Percentiles rank a stretch among this genome's conserved stretches.
Evolutionary conservation across 1,140 invertebrate genomes (phyloP).

Genomic region (Tetragonula clypearis): DNA sequence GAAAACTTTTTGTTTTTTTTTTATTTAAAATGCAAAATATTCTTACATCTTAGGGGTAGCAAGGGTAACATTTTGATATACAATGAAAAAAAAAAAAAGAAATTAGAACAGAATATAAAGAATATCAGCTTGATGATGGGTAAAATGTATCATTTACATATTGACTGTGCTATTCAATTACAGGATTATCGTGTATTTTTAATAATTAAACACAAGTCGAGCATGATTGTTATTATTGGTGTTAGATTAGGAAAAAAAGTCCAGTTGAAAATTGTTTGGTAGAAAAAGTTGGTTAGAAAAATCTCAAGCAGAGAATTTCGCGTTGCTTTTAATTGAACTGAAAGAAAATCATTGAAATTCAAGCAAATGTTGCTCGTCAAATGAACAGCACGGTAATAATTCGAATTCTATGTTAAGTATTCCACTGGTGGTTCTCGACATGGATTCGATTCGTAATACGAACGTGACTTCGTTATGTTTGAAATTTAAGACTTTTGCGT

Average conservation of each 20-base stretch:
- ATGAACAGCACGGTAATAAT: neutral
- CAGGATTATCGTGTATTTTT: too few species aligned
- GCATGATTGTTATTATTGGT: too few species aligned
- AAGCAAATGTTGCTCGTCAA: neutral
- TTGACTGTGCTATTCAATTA: too few species aligned
- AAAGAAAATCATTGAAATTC: neutral
- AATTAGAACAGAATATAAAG: too few species aligned
- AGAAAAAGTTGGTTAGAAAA: neutral
- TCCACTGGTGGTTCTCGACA: neutral
- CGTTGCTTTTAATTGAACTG: neutral
- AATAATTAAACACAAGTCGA: too few species aligned
- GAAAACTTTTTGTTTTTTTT: too few species aligned
- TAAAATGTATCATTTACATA: neutral
- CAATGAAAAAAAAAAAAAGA: too few species aligned
- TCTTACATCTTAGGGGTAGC: too few species aligned
- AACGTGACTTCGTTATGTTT: constrained; percentile 10
- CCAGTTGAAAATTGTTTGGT: neutral
- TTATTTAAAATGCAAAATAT: too few species aligned
- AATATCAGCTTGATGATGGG: too few species aligned
- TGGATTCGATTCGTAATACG: neutral
- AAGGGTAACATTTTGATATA: too few species aligned
- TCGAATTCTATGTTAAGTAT: neutral
- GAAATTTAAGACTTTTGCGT: neutral
- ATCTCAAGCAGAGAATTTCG: neutral
- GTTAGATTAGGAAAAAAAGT: too few species aligned